phyloP scores from a whole-genome alignment of 2,888 invertebrate species.

The Bellardia pandia region DNA sequence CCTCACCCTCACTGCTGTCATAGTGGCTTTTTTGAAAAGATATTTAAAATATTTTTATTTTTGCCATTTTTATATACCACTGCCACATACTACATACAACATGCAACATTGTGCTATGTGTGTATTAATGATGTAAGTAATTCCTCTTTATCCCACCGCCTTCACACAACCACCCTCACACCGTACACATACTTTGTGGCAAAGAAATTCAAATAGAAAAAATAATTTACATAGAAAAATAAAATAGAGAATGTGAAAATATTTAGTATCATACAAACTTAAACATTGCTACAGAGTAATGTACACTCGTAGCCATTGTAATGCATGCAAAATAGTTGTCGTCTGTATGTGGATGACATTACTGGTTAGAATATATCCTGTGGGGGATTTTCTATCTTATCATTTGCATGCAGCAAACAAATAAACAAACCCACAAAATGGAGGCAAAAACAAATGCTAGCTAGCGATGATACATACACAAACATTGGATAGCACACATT shows the following conservation, averaged over 20 bases:
- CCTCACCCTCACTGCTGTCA: neutral
- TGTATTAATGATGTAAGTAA: slow-evolving; percentile 65
- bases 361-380: slow-evolving; percentile 70
- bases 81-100: slow-evolving; percentile 29
- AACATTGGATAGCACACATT: slow-evolving; percentile 28
- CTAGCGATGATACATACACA: neutral
- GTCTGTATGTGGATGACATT: slow-evolving; percentile 63
- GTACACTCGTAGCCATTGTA: slow-evolving; percentile 2
- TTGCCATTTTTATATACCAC: slow-evolving; percentile 16
- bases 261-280: slow-evolving; percentile 29
- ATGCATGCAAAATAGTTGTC: slow-evolving; percentile 32
- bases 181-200: slow-evolving; percentile 60
- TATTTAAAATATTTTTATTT: slow-evolving; percentile 42
- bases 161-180: neutral
- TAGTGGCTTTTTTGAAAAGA: neutral
- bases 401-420: slow-evolving; percentile 70
- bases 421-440: slow-evolving; percentile 44
- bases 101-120: slow-evolving; percentile 58
- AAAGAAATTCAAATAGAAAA: slow-evolving; percentile 56
- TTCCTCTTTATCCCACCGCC: slow-evolving; percentile 36
- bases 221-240: neutral
- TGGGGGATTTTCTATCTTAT: slow-evolving; percentile 70
- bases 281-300: neutral
- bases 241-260: neutral
- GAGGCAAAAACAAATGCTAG: slow-evolving; percentile 44